phyloP scores from a whole-genome alignment of 2,888 invertebrate species.

The Ormyrus thymus region DNA sequence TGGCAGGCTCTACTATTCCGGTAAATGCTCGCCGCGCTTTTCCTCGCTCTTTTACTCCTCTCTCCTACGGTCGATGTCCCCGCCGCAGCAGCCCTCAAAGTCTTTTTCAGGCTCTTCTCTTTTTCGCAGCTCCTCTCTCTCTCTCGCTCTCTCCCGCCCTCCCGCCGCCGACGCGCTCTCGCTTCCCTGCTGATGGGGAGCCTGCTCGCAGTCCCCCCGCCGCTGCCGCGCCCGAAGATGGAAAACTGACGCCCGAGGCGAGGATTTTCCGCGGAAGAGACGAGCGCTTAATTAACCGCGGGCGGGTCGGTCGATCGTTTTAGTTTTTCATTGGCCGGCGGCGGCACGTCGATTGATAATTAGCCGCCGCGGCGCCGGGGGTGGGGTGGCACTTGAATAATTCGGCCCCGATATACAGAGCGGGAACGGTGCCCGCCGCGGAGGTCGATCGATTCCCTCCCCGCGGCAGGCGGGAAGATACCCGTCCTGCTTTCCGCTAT shows the following conservation, averaged over 20 bases:
- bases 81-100: conserved; percentile 33
- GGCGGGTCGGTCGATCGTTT: not conserved
- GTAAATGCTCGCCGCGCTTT: conserved; percentile 52
- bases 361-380: not conserved
- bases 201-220: too few relatives aligned
- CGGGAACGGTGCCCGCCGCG: not conserved
- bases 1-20: conserved; percentile 31
- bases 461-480: not conserved
- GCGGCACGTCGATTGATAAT: conserved; percentile 27
- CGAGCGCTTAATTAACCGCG: not conserved
- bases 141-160: too few relatives aligned
- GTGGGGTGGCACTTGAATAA: conserved; percentile 27
- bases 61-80: conserved; percentile 51
- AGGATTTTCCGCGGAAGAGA: not conserved
- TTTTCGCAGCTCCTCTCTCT: too few relatives aligned
- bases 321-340: conserved; percentile 1
- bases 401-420: conserved; percentile 24
- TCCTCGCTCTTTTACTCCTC: conserved; percentile 35
- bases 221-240: too few relatives aligned
- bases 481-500: conserved; percentile 57
- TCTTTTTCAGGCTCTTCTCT: too few relatives aligned
- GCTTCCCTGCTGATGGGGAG: too few relatives aligned
- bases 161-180: too few relatives aligned
- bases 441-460: not conserved
- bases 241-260: too few relatives aligned